A percentile compares a stretch with the other conserved stretches of the same genome.
phyloP scores from a whole-genome alignment of 2,888 invertebrate genomes.

The Agrenia bidenticulata region DNA sequence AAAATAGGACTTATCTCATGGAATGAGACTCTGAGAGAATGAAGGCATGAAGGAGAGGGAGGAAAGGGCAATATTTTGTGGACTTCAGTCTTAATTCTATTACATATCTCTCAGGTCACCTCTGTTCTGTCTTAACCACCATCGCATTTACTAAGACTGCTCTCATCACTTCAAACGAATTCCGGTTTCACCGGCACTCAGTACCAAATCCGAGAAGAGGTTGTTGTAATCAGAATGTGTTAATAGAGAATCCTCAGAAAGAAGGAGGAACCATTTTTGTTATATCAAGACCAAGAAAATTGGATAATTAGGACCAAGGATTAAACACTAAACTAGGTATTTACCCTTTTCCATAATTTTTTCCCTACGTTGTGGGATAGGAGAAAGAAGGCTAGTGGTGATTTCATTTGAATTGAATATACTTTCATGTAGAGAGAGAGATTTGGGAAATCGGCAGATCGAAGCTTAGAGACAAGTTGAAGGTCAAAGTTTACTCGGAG shows the following conservation, averaged over 20 bases:
- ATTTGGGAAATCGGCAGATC: too few relatives aligned
- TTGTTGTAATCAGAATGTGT: too few relatives aligned
- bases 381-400: not conserved
- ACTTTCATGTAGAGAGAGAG: too few relatives aligned
- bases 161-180: too few relatives aligned
- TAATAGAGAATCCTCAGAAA: too few relatives aligned
- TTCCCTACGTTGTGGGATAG: not conserved
- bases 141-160: not conserved
- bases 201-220: too few relatives aligned
- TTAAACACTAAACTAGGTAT: not conserved
- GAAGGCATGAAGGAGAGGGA: slow-evolving; percentile 3
- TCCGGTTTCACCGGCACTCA: not conserved
- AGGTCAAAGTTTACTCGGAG: slow-evolving; percentile 18
- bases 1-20: slow-evolving; percentile 31
- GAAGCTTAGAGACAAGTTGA: slow-evolving; percentile 11
- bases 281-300: too few relatives aligned
- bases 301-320: not conserved
- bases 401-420: too few relatives aligned
- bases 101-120: slow-evolving; percentile 9
- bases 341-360: not conserved
- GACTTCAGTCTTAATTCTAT: slow-evolving; percentile 1
- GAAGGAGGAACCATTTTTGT: too few relatives aligned
- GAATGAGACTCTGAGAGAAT: not conserved
- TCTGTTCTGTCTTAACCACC: not conserved
- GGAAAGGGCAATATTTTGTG: not conserved